Base-by-base conservation (phyloP, 1,140 invertebrate genomes). In the Lordiphosa collinella region DNA sequence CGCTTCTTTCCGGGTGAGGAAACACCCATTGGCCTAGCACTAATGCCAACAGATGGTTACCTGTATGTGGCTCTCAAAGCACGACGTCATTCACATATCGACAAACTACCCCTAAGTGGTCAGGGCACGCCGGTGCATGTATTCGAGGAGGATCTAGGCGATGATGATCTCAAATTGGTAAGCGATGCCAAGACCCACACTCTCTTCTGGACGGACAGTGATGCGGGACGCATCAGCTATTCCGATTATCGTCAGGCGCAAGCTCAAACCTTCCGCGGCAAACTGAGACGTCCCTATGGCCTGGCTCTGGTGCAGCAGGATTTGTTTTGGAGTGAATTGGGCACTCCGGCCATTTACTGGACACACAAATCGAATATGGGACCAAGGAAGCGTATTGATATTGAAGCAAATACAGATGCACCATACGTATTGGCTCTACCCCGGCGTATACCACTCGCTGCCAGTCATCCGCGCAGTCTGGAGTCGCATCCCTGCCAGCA, bases 31-130 rank as follows among this genome's bases (percentile, higher is more conserved):
- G 91, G 91, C 35, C 84, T 95, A 1, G 91, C 90, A 11, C 59
- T 95, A 0, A 85, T 93, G 47, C 92, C 94, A 14, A 90, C 93
- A 53, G 90, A 92, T 71, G 93, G 93, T 91, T 94, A 91, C n/a
- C 92, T 95, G 91, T 92, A 92, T 52, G 90, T 95, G 0, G 92
- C 92, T 0, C 89, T 94, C 9, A 69, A 86, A 52, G 90, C 90
- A 6, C 67, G 57, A 0, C 53, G 89, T 2, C 76, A 88, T 6
- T 90, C 90, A 11, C 91, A 92, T 29, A 92, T 95, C 11, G 92
- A 93, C 67, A 89, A 92, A 13, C 76, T 92, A 47, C 72, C 89
- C 4, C 91, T 93, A 90, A 91, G 91, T 71, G 93, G 92, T 2
- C 72, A 70, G 3, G 89, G 90, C 0, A 38, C 55, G 0, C 84